Conservation (phyloP, 2,888 invertebrate species). For the Campoplex capitator region DNA sequence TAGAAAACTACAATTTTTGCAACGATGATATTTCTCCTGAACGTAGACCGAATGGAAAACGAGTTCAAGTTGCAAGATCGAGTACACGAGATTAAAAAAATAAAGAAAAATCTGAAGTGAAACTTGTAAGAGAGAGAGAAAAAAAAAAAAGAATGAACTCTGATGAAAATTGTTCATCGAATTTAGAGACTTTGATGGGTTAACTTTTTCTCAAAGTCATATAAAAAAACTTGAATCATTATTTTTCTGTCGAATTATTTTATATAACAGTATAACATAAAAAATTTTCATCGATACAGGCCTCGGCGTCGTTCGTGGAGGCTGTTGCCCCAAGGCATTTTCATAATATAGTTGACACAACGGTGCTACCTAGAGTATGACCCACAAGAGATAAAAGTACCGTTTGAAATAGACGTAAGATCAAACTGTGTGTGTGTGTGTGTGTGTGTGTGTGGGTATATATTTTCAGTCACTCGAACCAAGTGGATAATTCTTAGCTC, state of each 20-base stretch:
- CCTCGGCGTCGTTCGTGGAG: neutral
- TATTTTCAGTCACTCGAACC: constrained; percentile 5
- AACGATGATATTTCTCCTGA: too few relatives aligned
- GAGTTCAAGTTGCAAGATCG: too few relatives aligned
- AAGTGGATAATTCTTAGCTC: neutral
- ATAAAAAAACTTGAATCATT: neutral
- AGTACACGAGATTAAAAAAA: neutral
- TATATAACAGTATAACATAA: neutral
- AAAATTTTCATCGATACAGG: constrained; percentile 1
- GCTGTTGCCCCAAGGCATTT: constrained; percentile 20
- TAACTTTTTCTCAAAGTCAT: neutral
- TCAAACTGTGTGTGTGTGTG: constrained; percentile 10
- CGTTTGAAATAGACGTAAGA: constrained; percentile 53
- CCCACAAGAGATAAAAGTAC: constrained; percentile 46
- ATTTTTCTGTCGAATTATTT: neutral
- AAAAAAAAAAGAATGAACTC: neutral
- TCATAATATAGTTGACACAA: constrained; percentile 39
- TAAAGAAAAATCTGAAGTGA: neutral
- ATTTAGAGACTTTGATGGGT: neutral
- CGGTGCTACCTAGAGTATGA: constrained; percentile 28
- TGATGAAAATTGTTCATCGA: neutral
- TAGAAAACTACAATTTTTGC: too few relatives aligned
- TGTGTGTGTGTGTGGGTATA: neutral
- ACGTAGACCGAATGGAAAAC: too few relatives aligned
- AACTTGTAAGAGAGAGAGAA: neutral